Evolutionary conservation across 35 echinoderm and acorn worm species (phyloP), one percentile per base, ranked within the genome.

Genomic region (Apostichopus parvimensis): DNA sequence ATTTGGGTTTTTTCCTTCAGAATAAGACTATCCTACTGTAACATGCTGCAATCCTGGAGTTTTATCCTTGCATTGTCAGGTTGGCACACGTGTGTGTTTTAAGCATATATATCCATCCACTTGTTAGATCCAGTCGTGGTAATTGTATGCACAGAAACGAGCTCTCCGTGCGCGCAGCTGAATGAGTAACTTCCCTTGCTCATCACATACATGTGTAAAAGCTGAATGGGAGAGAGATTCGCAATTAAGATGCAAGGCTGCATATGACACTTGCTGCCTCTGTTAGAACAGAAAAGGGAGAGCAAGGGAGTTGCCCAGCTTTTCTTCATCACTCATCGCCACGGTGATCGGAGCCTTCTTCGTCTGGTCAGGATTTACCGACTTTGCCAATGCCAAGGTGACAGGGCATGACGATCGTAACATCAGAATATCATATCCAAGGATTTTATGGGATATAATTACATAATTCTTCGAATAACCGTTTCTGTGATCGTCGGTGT

Each of bases 291-390:
- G 34, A 56, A 82, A 17, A 58, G 57, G n/a, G 52, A 83, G 57
- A 84, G 81, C 57, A 84, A 84, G 81, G 81, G 81, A 84, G 81
- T 84, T 84, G 81, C 81, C 81, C 81, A 84, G 54, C 54, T 84
- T 84, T 56, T 84, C 15, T 75, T 7, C 71, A 75, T 75, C 71
- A 20, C 13, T 75, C 71, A 75, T 18, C 71, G 71, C n/a, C 21
- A 75, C 18, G 71, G 70, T 7, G 15, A 73, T 21, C 12, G 9
- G 17, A 18, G 17, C 17, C 14, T 22, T 75, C 71, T 75, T 18
- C n/a, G 14, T 75, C 71, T 22, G 71, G 1, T 8, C n/a, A 18
- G 71, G 15, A 75, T 75, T 7, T 0, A 75, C 18, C 15, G 71
- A 22, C 17, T 11, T 73, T 73, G 70, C 70, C 15, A 73, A 17